These are phyloP conservation scores for Corapipo altera DNA, from an alignment of 2,113 vertebrate genomes.

Conservation along the genomic window DNA sequence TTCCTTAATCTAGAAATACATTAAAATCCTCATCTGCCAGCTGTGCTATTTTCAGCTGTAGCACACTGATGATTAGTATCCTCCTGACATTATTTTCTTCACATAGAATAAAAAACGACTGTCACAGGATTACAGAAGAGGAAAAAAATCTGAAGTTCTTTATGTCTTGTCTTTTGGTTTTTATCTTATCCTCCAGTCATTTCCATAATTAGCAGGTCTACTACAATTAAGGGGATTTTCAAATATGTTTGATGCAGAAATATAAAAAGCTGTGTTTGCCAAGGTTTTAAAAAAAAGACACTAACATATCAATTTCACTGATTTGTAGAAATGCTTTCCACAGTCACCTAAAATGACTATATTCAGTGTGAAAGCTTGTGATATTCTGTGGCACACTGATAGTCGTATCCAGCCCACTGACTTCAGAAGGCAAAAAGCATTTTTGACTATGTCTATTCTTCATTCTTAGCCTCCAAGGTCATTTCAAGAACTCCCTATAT, in stretches of 20 bases:
- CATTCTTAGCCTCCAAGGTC: constrained; percentile 2
- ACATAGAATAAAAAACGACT: constrained; percentile 39
- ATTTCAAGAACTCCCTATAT: background rate
- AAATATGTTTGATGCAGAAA: background rate
- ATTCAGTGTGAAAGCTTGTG: background rate
- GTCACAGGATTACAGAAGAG: constrained; percentile 35
- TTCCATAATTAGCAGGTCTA: constrained; percentile 13
- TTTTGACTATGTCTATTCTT: background rate
- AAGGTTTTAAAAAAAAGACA: background rate
- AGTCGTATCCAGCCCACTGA: background rate
- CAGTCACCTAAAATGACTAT: background rate
- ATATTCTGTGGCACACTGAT: background rate
- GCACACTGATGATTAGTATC: constrained; percentile 72
- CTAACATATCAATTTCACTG: background rate
- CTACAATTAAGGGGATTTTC: background rate
- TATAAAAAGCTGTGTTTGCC: background rate
- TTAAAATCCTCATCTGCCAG: constrained; percentile 76
- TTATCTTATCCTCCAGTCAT: constrained; percentile 36
- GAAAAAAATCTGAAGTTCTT: background rate
- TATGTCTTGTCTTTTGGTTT: background rate
- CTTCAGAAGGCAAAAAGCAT: background rate
- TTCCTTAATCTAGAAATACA: constrained; percentile 79
- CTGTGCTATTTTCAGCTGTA: constrained; percentile 73
- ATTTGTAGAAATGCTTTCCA: background rate
- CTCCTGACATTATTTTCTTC: constrained; percentile 70